These are phyloP conservation scores for Sterrhoptilus dennistouni DNA, from an alignment of 2,113 vertebrate species.

Conservation along the genomic window DNA sequence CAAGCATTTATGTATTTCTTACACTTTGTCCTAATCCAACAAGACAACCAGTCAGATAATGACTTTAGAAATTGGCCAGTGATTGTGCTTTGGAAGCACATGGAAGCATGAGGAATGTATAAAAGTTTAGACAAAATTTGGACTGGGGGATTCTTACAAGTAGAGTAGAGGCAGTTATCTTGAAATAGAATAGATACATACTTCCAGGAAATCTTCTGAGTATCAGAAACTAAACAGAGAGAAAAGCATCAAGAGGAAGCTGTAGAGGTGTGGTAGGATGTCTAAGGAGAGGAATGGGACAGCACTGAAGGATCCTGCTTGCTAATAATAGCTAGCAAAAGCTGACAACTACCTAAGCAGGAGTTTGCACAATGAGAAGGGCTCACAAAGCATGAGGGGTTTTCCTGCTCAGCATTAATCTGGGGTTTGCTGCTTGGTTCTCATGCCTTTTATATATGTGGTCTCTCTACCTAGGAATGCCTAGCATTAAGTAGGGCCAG, in stretches of 20 bases:
- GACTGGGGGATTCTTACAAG: not conserved
- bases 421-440: not conserved
- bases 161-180: not conserved
- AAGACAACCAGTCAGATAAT: not conserved
- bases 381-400: accelerated
- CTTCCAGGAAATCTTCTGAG: not conserved
- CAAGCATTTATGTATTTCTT: not conserved
- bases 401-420: not conserved
- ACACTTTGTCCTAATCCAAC: not conserved
- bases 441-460: accelerated
- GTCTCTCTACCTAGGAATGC: not conserved
- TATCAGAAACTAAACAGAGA: not conserved
- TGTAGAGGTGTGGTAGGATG: too few relatives aligned
- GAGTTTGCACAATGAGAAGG: not conserved
- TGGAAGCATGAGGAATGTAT: accelerated
- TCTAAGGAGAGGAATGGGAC: not conserved
- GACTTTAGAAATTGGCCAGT: not conserved
- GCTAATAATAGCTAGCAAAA: not conserved
- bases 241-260: not conserved
- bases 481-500: not conserved
- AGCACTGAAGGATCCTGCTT: not conserved
- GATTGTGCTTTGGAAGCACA: too few relatives aligned
- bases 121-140: not conserved
- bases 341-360: not conserved
- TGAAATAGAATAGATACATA: not conserved